Percentiles rank a stretch among this genome's conserved stretches.
Evolutionary conservation across 2,113 vertebrate species (phyloP).

Genomic region (Mormyrus lacerda): DNA sequence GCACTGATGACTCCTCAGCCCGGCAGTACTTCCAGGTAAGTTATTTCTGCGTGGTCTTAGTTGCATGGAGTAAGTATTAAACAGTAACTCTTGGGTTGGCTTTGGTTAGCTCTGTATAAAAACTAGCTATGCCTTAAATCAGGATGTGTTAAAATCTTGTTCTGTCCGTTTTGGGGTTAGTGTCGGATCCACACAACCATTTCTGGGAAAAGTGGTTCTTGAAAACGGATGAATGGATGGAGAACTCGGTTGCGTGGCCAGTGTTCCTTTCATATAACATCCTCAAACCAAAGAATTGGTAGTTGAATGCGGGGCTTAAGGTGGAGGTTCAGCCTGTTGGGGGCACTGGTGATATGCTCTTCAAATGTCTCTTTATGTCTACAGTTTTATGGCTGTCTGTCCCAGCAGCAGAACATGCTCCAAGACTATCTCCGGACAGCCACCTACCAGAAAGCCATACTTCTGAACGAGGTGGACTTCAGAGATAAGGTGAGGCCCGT

Average conservation of each 20-base stretch:
- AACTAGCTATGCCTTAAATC: neutral
- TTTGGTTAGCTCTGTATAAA: neutral
- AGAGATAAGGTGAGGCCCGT: slow-evolving; percentile 60
- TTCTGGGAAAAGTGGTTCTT: neutral
- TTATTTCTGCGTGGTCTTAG: neutral
- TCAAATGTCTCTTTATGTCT: slow-evolving; percentile 18
- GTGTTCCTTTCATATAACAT: neutral
- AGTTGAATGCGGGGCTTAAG: neutral
- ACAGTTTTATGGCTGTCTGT: slow-evolving; percentile 66
- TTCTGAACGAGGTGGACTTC: slow-evolving; percentile 69
- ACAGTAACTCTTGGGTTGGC: neutral
- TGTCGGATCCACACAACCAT: neutral
- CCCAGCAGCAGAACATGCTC: slow-evolving; percentile 67
- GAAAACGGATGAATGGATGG: neutral
- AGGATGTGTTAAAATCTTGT: neutral
- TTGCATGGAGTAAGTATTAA: neutral
- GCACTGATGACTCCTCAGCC: slow-evolving; percentile 46
- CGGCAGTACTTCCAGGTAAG: slow-evolving; percentile 59
- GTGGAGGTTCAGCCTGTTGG: neutral
- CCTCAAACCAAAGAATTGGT: neutral
- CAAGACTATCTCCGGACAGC: slow-evolving; percentile 66
- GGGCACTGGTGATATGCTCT: neutral
- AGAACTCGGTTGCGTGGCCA: neutral
- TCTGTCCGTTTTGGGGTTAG: neutral
- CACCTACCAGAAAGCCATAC: slow-evolving; percentile 66